These are phyloP conservation scores for Auanema freiburgensis DNA, from an alignment of 2,888 invertebrate genomes.

Conservation along the genomic window DNA sequence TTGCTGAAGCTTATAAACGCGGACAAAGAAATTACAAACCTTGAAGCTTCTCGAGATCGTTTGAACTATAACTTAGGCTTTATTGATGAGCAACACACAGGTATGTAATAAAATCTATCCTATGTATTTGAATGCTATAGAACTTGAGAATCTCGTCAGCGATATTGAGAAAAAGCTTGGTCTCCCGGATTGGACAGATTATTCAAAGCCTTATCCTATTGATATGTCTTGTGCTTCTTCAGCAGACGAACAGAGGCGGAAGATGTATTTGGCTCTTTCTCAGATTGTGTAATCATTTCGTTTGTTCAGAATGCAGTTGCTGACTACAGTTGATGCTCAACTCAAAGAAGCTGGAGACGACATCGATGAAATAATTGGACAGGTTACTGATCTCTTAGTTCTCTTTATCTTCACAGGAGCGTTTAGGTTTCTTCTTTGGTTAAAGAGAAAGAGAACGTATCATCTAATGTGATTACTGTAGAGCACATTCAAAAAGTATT, in stretches of 20 bases:
- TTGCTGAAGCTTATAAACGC: slow-evolving; percentile 25
- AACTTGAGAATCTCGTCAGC: slow-evolving; percentile 33
- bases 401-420: not conserved
- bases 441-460: slow-evolving; percentile 13
- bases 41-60: slow-evolving; percentile 38
- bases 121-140: slow-evolving; percentile 10
- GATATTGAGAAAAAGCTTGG: slow-evolving; percentile 36
- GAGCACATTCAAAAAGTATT: slow-evolving; percentile 48
- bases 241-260: slow-evolving; percentile 36
- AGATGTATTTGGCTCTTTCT: slow-evolving; percentile 27
- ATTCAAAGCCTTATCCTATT: slow-evolving; percentile 12
- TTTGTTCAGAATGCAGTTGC: slow-evolving; percentile 37
- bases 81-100: slow-evolving; percentile 41
- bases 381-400: slow-evolving; percentile 14
- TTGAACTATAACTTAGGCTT: slow-evolving; percentile 39
- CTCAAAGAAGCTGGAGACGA: slow-evolving; percentile 46
- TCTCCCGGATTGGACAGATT: slow-evolving; percentile 32
- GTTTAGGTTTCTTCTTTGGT: slow-evolving; percentile 24
- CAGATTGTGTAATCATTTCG: not conserved
- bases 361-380: slow-evolving; percentile 38
- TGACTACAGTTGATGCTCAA: slow-evolving; percentile 42
- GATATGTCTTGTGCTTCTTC: slow-evolving; percentile 29
- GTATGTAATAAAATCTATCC: slow-evolving; percentile 10
- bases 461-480: slow-evolving; percentile 17
- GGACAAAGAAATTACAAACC: slow-evolving; percentile 28